These are phyloP conservation scores for Sebastes kiyomatsui DNA, from an alignment of 2,797 vertebrate genomes.

Conservation along the genomic window DNA sequence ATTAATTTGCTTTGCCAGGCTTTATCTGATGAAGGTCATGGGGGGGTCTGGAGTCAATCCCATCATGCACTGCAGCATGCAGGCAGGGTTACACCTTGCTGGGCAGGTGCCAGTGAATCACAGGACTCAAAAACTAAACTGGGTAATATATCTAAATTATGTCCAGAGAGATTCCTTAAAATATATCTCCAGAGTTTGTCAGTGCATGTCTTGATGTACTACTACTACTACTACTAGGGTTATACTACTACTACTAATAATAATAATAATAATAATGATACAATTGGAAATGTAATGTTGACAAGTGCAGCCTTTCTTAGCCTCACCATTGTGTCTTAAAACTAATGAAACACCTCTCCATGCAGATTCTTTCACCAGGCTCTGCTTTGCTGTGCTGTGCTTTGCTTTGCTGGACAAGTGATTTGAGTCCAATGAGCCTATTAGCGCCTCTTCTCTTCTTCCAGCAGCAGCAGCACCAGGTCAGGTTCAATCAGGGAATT, in stretches of 20 bases:
- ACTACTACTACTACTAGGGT: not conserved
- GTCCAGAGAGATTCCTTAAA: not conserved
- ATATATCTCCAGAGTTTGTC: not conserved
- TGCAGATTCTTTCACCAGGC: not conserved
- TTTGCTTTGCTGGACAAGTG: not conserved
- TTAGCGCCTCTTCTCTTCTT: slow-evolving; percentile 47
- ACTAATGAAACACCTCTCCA: not conserved
- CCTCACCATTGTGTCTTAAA: not conserved
- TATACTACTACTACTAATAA: not conserved
- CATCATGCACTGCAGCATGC: not conserved
- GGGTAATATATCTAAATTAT: not conserved
- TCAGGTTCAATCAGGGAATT: slow-evolving; percentile 78
- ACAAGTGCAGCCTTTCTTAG: not conserved
- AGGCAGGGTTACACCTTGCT: slow-evolving; percentile 3
- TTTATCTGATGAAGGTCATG: not conserved
- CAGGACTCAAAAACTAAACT: not conserved
- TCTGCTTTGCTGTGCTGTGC: not conserved
- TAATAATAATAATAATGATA: not conserved
- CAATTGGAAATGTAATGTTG: not conserved
- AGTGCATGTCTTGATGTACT: not conserved
- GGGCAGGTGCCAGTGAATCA: slow-evolving; percentile 5
- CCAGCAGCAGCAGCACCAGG: slow-evolving; percentile 13
- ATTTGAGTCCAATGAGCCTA: slow-evolving; percentile 59
- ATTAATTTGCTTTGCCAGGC: not conserved
- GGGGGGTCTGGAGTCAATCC: not conserved